A percentile compares a stretch with the other conserved stretches of the same genome.
These are phyloP conservation scores for Alectoris magna DNA, from an alignment of 2,797 vertebrate genomes.

Conservation along the genomic window DNA sequence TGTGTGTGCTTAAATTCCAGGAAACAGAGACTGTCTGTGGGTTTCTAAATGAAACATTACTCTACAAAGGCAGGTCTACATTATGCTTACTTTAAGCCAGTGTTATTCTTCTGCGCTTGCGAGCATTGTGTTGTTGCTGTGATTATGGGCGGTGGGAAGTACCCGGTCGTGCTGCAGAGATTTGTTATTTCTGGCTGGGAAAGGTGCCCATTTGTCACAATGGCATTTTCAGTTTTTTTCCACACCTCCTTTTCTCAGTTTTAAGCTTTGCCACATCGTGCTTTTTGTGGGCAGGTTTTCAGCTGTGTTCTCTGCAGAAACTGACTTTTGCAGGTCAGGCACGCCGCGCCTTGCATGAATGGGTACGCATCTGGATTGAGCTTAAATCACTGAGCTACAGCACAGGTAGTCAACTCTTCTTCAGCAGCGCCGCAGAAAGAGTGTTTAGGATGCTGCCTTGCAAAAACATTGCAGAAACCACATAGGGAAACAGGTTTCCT, in stretches of 20 bases:
- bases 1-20: neutral
- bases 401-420: neutral
- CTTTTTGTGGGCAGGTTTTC: neutral
- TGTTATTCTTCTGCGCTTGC: conserved; percentile 15
- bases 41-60: conserved; percentile 10
- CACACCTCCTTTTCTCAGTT: conserved; percentile 14
- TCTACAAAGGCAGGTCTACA: conserved; percentile 6
- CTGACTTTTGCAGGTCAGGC: neutral
- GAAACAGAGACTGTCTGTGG: conserved; percentile 8
- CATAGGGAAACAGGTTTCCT: neutral
- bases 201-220: conserved; percentile 44
- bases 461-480: neutral
- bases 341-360: neutral
- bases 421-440: neutral
- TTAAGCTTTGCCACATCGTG: neutral
- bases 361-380: neutral
- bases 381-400: neutral
- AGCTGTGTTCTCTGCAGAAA: neutral
- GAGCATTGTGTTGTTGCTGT: conserved; percentile 16
- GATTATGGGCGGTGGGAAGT: conserved; percentile 30
- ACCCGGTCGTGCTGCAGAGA: conserved; percentile 29
- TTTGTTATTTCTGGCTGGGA: conserved; percentile 55
- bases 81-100: neutral
- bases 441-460: neutral
- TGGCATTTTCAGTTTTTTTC: conserved; percentile 3